Conservation (phyloP, 2,797 vertebrate species). For the Apodemus agrarius region DNA sequence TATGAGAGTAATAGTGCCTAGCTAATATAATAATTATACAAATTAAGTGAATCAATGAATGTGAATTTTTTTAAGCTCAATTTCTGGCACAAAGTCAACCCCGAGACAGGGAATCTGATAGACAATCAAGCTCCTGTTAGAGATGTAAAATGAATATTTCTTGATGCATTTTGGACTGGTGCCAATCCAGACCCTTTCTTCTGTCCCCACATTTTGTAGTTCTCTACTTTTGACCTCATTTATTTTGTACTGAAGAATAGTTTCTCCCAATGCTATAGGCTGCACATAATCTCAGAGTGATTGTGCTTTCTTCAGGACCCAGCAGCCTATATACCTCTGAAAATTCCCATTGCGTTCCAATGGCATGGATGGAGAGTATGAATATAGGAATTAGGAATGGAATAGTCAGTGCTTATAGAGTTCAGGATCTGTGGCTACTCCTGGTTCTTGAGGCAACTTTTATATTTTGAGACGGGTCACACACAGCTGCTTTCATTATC, state of each 20-base stretch:
- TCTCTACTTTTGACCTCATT: background rate
- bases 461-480: background rate
- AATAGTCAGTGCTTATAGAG: background rate
- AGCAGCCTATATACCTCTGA: background rate
- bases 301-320: background rate
- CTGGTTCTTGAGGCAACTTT: background rate
- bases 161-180: background rate
- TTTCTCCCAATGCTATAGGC: too few species aligned
- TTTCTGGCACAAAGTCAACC: background rate
- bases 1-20: background rate
- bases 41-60: background rate
- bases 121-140: background rate
- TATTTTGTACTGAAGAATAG: background rate
- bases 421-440: background rate
- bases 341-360: background rate
- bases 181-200: background rate
- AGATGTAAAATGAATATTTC: background rate
- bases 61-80: background rate
- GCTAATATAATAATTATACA: slow-evolving; percentile 13
- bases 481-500: background rate
- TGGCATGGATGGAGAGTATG: background rate
- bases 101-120: background rate
- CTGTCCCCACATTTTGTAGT: background rate
- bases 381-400: background rate
- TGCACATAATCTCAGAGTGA: background rate